Conservation (phyloP, 2,113 vertebrate genomes). For the Coracopsis vasa region DNA sequence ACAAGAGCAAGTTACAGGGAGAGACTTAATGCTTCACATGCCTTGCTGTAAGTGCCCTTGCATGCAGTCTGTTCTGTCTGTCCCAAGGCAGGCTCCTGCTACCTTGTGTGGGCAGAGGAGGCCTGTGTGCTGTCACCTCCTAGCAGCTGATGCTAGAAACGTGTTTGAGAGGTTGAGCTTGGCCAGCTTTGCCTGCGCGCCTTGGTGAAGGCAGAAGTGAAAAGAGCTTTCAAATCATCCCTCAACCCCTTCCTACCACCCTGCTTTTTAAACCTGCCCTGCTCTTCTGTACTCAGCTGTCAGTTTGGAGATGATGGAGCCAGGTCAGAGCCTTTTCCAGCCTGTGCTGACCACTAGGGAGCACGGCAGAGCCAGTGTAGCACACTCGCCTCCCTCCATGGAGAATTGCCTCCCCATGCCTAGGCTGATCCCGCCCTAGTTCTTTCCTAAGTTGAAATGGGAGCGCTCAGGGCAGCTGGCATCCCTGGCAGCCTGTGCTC, state of each 20-base stretch:
- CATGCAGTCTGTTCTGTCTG: neutral
- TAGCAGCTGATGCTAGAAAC: neutral
- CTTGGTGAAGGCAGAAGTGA: neutral
- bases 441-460: slow-evolving; percentile 19
- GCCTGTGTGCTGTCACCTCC: neutral
- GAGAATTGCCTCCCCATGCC: neutral
- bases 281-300: neutral
- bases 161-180: neutral
- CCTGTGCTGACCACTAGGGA: slow-evolving; percentile 58
- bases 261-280: neutral
- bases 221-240: neutral
- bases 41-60: neutral
- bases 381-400: neutral
- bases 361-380: slow-evolving; percentile 48
- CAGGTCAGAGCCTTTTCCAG: neutral
- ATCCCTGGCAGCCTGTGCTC: slow-evolving; percentile 31
- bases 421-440: neutral
- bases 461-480: slow-evolving; percentile 32
- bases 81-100: neutral
- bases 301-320: neutral
- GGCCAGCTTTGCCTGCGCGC: neutral
- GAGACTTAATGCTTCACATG: neutral
- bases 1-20: neutral
- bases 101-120: neutral
- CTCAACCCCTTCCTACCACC: neutral